Base-by-base conservation (phyloP, 2,113 vertebrate species). In the Calidris pygmaea region DNA sequence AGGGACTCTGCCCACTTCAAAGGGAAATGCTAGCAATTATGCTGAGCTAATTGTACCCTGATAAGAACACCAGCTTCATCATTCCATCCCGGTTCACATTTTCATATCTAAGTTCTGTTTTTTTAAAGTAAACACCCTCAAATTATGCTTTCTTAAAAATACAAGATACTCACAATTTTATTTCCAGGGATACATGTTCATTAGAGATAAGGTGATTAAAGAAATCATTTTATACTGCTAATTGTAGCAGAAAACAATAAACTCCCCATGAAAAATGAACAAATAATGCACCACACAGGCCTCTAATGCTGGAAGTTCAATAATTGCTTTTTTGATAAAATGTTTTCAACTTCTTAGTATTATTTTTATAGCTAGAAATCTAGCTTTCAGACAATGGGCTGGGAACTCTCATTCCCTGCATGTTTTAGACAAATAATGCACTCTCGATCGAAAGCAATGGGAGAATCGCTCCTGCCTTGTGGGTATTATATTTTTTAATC, bases 371-470 rank as follows among this genome's bases (percentile, higher is more conserved):
- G 86, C 84, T 30, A 50, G 76, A 92, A 95, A 97, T 95, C 85
- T 83, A 11, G 8, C 66, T 95, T 93, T 78, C 89, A 97, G 95
- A 96, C 92, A 75, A 79, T 76, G 43, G 37, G 29, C 67, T 88
- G 86, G 87, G 83, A 96, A 71, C 82, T 68, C 52, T 53, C 87
- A 85, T 96, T 90, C 78, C 71, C 95, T 23, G 58, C 39, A 16
- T 79, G 92, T 55, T 97, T 98, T 85, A 95, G 91, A 96, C 96
- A 98, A 98, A 98, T 97, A 97, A 97, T 50, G 16, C 89, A 65
- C 81, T 76, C 89, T 55, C 7, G 1, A 85, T 50, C 4, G 23
- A 88, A 85, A 95, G 92, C 88, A 63, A 68, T 39, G 41, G 89
- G 91, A 93, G 92, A 70, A 90, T 67, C 0, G 0, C 63, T 96